A percentile compares a stretch with the other conserved stretches of the same genome.
These are phyloP conservation scores for Drosophila picticornis DNA, from an alignment of 2,888 invertebrate genomes.

Conservation along the genomic window DNA sequence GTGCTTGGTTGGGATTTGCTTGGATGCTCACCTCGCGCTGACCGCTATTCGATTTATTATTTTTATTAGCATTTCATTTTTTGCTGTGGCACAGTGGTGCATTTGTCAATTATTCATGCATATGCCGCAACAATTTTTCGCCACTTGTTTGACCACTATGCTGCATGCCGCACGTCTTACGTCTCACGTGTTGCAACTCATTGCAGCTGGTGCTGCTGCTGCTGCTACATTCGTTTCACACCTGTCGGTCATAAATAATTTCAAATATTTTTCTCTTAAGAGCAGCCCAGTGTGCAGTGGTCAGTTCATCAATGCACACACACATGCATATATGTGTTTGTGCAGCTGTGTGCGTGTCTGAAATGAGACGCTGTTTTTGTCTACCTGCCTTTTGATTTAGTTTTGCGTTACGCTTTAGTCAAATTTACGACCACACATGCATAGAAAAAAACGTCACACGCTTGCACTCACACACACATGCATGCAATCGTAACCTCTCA, in stretches of 20 bases:
- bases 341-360: conserved; percentile 36
- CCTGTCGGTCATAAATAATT: conserved; percentile 73
- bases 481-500: conserved; percentile 45
- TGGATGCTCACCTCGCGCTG: conserved; percentile 67
- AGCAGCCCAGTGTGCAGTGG: conserved; percentile 61
- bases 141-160: conserved; percentile 43
- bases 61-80: conserved; percentile 71
- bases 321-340: conserved; percentile 1
- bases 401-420: conserved; percentile 75
- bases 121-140: background rate
- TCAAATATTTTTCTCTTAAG: conserved; percentile 36
- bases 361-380: conserved; percentile 52
- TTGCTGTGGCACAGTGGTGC: conserved; percentile 60
- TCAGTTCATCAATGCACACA: conserved; percentile 53
- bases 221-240: conserved; percentile 70
- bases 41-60: conserved; percentile 76
- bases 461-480: conserved; percentile 11
- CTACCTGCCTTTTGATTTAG: conserved; percentile 74
- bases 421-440: conserved; percentile 67
- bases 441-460: conserved; percentile 42
- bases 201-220: conserved; percentile 38
- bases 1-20: conserved; percentile 61
- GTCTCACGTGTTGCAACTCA: conserved; percentile 61
- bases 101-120: conserved; percentile 4
- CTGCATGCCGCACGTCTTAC: conserved; percentile 49